Conservation (phyloP, 2,113 vertebrate species). For the Alethe diademata region DNA sequence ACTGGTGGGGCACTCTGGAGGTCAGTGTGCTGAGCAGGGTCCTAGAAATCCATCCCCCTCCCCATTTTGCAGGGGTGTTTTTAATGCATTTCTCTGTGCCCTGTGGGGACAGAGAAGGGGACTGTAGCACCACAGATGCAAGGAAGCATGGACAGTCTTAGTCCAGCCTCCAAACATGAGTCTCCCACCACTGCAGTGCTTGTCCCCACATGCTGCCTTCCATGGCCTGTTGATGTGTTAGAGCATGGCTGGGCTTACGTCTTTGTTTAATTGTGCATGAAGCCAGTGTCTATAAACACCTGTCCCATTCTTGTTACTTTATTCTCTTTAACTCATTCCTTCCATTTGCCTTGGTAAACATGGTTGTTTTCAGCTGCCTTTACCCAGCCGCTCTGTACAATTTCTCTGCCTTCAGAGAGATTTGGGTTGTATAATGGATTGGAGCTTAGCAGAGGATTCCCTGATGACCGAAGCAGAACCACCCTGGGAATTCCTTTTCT, state of each 20-base stretch:
- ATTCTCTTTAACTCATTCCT: not conserved
- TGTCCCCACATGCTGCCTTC: not conserved
- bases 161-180: accelerated
- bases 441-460: not conserved
- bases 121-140: not conserved
- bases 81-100: not conserved
- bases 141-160: not conserved
- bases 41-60: not conserved
- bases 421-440: not conserved
- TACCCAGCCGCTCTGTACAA: not conserved
- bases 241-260: not conserved
- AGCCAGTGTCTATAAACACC: not conserved
- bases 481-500: not conserved
- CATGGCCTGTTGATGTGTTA: not conserved
- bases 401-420: not conserved
- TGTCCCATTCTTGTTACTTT: not conserved
- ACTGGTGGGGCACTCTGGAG: not conserved
- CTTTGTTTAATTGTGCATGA: not conserved
- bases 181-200: not conserved
- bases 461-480: not conserved
- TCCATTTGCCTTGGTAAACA: not conserved
- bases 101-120: accelerated
- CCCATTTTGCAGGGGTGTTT: not conserved
- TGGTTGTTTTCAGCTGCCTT: not conserved
- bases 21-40: not conserved